Conservation (phyloP, 2,888 invertebrate genomes). For the Arge pagana region DNA sequence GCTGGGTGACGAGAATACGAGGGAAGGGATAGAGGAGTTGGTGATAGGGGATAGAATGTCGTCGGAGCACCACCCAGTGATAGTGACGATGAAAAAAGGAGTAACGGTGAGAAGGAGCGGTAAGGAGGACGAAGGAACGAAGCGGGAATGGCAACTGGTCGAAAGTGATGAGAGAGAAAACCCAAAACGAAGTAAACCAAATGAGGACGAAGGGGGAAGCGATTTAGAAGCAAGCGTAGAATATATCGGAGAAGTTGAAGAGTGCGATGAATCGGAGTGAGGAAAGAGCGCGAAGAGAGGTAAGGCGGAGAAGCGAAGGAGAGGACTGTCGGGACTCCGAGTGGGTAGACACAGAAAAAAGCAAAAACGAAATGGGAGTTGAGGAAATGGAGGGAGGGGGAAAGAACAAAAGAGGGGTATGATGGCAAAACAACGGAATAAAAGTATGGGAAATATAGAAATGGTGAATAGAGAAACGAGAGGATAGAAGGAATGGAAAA, state of each 20-base stretch:
- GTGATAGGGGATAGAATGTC: conserved; percentile 22
- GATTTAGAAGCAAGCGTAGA: too few relatives aligned
- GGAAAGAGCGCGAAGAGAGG: background rate
- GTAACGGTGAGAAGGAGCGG: background rate
- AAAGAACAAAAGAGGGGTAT: background rate
- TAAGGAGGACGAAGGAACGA: conserved; percentile 3
- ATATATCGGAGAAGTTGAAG: background rate
- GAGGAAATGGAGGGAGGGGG: background rate
- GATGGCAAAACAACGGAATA: too few relatives aligned
- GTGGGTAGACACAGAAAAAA: background rate
- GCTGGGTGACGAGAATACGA: conserved; percentile 17
- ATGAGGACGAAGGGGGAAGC: too few relatives aligned
- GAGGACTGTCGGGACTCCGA: conserved; percentile 7
- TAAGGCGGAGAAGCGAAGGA: background rate
- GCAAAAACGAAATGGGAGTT: background rate
- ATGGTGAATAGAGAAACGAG: background rate
- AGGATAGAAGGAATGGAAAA: conserved; percentile 5
- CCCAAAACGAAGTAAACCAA: background rate
- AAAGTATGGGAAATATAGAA: too few relatives aligned
- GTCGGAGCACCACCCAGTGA: conserved; percentile 28
- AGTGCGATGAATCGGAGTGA: background rate
- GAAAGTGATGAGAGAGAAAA: background rate
- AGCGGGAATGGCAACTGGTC: background rate
- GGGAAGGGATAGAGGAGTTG: too few relatives aligned
- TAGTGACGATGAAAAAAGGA: background rate